Conservation (phyloP, 2,797 vertebrate genomes). For the Sebastes wilsoni region DNA sequence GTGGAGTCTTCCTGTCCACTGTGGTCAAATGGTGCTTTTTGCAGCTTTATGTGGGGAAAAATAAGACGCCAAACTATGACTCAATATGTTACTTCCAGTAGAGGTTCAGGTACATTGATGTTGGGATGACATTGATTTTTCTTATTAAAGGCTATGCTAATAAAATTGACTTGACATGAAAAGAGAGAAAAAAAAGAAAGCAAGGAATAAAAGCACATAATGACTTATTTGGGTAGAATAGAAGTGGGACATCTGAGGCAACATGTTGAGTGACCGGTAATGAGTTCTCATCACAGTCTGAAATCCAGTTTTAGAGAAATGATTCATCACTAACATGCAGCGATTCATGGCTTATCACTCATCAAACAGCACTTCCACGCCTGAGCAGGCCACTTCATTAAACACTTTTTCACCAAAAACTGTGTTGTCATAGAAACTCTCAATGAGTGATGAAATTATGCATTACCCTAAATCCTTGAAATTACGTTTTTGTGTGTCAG, state of each 20-base stretch:
- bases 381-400: background rate
- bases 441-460: background rate
- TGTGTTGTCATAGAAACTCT: slow-evolving; percentile 39
- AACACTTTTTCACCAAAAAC: background rate
- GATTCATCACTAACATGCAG: background rate
- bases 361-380: background rate
- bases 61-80: background rate
- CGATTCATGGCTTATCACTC: background rate
- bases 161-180: background rate
- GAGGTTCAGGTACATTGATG: background rate
- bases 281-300: background rate
- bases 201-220: background rate
- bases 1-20: background rate
- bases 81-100: background rate
- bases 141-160: background rate
- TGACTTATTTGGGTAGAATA: background rate
- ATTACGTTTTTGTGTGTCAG: background rate
- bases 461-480: background rate
- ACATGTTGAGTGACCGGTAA: background rate
- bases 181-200: background rate
- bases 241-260: background rate
- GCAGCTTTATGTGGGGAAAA: background rate
- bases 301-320: background rate
- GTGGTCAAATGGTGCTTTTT: background rate
- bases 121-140: background rate